Conservation (phyloP, 2,888 invertebrate genomes). For the Myathropa florea region DNA sequence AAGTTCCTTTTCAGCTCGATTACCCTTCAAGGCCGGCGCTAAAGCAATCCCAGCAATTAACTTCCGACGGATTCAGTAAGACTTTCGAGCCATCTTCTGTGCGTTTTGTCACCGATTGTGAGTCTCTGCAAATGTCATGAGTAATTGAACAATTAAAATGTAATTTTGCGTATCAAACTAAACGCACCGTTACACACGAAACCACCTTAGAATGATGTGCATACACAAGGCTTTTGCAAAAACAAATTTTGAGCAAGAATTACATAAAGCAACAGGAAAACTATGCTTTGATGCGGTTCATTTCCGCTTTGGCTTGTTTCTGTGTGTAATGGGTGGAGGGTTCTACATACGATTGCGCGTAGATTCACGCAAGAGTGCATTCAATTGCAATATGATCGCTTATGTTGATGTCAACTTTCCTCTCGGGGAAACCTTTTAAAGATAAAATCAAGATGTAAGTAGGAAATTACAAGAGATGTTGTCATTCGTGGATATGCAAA, state of each 20-base stretch:
- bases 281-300: constrained; percentile 27
- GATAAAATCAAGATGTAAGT: neutral
- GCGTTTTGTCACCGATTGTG: constrained; percentile 9
- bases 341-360: constrained; percentile 24
- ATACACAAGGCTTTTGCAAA: neutral
- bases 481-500: neutral
- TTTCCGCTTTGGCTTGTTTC: constrained; percentile 17
- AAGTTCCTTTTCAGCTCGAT: neutral
- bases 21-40: constrained; percentile 6
- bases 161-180: constrained; percentile 34
- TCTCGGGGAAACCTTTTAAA: neutral
- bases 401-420: neutral
- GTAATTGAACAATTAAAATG: constrained; percentile 49
- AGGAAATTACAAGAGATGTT: neutral
- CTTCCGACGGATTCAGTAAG: neutral
- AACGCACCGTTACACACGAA: constrained; percentile 53
- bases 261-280: constrained; percentile 12
- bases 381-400: neutral
- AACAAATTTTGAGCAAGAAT: constrained; percentile 7
- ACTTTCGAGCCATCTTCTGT: neutral
- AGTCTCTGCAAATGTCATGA: constrained; percentile 24
- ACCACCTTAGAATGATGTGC: neutral
- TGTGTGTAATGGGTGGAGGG: neutral
- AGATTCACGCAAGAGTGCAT: constrained; percentile 20
- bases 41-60: constrained; percentile 20